Conservation (phyloP, 2,797 vertebrate species). For the Heterohyrax brucei region DNA sequence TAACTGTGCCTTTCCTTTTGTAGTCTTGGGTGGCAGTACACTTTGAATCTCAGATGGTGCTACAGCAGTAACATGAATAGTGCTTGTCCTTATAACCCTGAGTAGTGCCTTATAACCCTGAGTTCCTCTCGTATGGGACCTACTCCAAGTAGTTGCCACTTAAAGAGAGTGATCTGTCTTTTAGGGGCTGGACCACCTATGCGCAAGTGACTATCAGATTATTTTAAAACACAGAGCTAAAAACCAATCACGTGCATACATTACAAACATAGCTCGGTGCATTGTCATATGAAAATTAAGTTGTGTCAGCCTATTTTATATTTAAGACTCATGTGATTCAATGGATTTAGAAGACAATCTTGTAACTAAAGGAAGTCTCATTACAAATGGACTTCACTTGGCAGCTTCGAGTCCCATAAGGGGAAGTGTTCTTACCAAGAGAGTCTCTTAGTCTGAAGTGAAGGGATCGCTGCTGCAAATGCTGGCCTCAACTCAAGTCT, state of each 20-base stretch:
- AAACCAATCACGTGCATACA: neutral
- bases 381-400: conserved; percentile 57
- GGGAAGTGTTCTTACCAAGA: conserved; percentile 17
- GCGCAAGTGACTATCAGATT: conserved; percentile 2
- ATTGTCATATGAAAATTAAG: conserved; percentile 52
- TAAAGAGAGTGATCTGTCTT: neutral
- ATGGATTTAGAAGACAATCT: conserved; percentile 67
- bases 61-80: neutral
- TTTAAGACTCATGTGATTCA: conserved; percentile 7
- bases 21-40: neutral
- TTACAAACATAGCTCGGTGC: conserved; percentile 25
- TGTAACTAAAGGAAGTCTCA: conserved; percentile 62
- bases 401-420: conserved; percentile 50
- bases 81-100: neutral
- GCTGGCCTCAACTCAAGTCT: conserved; percentile 6
- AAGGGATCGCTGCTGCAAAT: conserved; percentile 27
- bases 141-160: neutral
- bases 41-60: neutral
- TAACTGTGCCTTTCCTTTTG: neutral
- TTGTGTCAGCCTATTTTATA: conserved; percentile 46
- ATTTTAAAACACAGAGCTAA: conserved; percentile 43
- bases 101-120: neutral
- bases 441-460: conserved; percentile 45
- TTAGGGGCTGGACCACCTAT: neutral
- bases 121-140: neutral